These are phyloP conservation scores for Syngnathus floridae DNA, from an alignment of 2,113 vertebrate genomes.

Conservation along the genomic window DNA sequence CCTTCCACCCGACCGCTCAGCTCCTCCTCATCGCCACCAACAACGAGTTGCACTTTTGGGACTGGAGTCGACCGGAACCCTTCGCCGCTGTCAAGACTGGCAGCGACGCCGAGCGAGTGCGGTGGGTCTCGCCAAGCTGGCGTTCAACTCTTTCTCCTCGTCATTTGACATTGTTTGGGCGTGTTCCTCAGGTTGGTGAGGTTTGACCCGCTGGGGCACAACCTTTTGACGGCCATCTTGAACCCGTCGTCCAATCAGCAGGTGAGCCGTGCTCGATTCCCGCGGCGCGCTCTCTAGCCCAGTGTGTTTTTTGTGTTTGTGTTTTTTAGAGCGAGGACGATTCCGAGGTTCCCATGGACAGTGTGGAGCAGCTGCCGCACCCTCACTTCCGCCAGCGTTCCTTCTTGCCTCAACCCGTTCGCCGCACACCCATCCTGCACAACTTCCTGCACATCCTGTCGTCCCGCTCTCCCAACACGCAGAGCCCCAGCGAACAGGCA, in stretches of 20 bases:
- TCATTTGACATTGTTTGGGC: no score
- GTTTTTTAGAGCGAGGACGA: slow-evolving; percentile 85
- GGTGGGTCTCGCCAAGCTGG: slow-evolving; percentile 63
- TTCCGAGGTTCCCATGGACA: slow-evolving; percentile 92
- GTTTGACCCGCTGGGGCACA: slow-evolving; percentile 97
- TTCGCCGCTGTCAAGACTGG: slow-evolving; percentile 96
- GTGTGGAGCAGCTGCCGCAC: slow-evolving; percentile 89
- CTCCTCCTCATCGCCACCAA: slow-evolving; percentile 96
- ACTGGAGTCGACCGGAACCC: slow-evolving; percentile 96
- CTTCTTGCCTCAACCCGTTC: slow-evolving; percentile 91
- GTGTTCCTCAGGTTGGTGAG: slow-evolving; percentile 82
- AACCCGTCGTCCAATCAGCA: slow-evolving; percentile 97
- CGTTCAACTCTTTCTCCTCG: no score
- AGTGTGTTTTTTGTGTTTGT: no score
- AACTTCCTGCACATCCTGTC: slow-evolving; percentile 99
- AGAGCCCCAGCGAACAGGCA: slow-evolving; percentile 79
- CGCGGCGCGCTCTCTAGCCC: no score
- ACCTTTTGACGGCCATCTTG: slow-evolving; percentile 95
- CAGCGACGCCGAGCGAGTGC: slow-evolving; percentile 91
- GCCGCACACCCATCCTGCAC: slow-evolving; percentile 94
- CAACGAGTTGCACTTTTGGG: slow-evolving; percentile 98
- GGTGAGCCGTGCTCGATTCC: slow-evolving; percentile 56
- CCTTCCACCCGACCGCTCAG: slow-evolving; percentile 96
- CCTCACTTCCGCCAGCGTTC: slow-evolving; percentile 92
- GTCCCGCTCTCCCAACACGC: slow-evolving; percentile 86